Evolutionary conservation across 2,113 vertebrate species (phyloP).

Genomic region (Crypturellus undulatus): DNA sequence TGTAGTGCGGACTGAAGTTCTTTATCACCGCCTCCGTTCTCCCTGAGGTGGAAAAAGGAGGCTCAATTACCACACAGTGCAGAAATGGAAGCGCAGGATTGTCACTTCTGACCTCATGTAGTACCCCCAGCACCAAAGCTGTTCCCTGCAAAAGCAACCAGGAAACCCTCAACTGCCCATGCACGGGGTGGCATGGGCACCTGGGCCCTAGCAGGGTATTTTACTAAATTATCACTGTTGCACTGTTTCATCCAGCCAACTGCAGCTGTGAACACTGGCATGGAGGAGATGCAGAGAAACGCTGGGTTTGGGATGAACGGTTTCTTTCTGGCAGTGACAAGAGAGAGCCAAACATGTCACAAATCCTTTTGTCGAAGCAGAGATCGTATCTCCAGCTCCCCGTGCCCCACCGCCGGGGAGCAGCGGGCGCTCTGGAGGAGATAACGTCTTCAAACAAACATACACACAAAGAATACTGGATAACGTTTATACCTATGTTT

Average conservation of each 20-base stretch:
- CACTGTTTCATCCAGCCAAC: too few relatives aligned
- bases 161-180: background rate
- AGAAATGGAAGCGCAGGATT: background rate
- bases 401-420: rapidly evolving
- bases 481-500: background rate
- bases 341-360: background rate
- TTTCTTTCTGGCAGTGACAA: background rate
- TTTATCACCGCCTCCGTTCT: conserved; percentile 84
- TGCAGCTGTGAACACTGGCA: background rate
- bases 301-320: rapidly evolving
- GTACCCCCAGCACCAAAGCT: rapidly evolving
- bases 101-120: background rate
- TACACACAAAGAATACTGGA: background rate
- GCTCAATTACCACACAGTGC: background rate
- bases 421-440: rapidly evolving
- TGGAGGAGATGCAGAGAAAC: background rate
- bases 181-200: background rate
- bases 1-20: conserved; percentile 87
- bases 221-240: too few relatives aligned
- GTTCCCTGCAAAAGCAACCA: background rate
- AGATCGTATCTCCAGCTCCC: background rate
- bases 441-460: background rate
- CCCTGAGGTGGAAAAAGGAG: conserved; percentile 72
- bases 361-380: background rate
- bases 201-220: too few relatives aligned